Evolutionary conservation across 2,888 invertebrate genomes (phyloP).

Genomic region (Acleris holmiana): DNA sequence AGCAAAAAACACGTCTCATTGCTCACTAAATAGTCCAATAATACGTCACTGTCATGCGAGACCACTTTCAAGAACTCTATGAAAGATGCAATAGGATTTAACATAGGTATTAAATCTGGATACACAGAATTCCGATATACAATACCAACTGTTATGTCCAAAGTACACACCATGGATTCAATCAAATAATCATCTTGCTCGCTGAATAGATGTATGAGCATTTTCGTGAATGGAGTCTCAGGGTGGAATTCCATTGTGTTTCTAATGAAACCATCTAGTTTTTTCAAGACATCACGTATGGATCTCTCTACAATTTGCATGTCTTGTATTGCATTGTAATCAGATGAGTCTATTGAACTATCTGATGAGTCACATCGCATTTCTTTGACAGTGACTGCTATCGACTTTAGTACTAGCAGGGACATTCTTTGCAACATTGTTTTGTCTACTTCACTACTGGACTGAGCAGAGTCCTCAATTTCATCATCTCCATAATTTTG

Average conservation of each 20-base stretch:
- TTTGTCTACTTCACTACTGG: slow-evolving; percentile 86
- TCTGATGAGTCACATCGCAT: slow-evolving; percentile 94
- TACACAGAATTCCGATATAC: slow-evolving; percentile 92
- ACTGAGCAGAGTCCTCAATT: slow-evolving; percentile 61
- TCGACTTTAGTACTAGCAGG: slow-evolving; percentile 93
- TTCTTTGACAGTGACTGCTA: slow-evolving; percentile 95
- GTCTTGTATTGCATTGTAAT: slow-evolving; percentile 94
- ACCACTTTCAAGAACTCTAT: slow-evolving; percentile 93
- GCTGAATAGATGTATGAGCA: slow-evolving; percentile 93
- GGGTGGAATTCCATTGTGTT: slow-evolving; percentile 93
- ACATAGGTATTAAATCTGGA: slow-evolving; percentile 91
- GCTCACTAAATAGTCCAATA: slow-evolving; percentile 93
- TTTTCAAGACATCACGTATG: slow-evolving; percentile 92
- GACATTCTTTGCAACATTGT: slow-evolving; percentile 94
- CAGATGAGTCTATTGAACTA: slow-evolving; percentile 92
- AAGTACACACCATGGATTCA: slow-evolving; percentile 95
- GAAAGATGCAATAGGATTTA: slow-evolving; percentile 94
- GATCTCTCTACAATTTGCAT: slow-evolving; percentile 95
- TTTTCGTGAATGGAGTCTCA: slow-evolving; percentile 93
- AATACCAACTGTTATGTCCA: slow-evolving; percentile 94
- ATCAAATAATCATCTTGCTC: slow-evolving; percentile 96
- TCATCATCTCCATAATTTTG: slow-evolving; percentile 78
- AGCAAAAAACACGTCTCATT: slow-evolving; percentile 96
- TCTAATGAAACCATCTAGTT: slow-evolving; percentile 92
- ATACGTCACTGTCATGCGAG: slow-evolving; percentile 90